Percentiles rank a stretch among this genome's conserved stretches.
Evolutionary conservation across 2,888 invertebrate genomes (phyloP).

Genomic region (Napeogenes sylphis): DNA sequence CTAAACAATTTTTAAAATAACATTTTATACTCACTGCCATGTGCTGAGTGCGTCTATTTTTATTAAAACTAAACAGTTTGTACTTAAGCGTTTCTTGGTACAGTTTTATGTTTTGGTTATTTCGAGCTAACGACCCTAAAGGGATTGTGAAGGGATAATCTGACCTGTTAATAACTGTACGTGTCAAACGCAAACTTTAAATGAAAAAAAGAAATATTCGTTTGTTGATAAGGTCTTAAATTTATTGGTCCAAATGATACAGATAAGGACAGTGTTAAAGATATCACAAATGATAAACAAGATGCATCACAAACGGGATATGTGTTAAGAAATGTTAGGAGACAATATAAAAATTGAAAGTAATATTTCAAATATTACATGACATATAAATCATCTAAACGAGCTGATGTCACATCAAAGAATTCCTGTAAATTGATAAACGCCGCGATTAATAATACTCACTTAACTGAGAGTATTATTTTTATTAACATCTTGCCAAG

Average conservation of each 20-base stretch:
- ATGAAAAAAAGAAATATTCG: no score
- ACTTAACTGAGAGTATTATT: conserved; percentile 36
- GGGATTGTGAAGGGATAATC: conserved; percentile 48
- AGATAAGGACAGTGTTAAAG: not conserved
- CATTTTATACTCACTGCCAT: conserved; percentile 34
- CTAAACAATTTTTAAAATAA: conserved; percentile 52
- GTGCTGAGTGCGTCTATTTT: conserved; percentile 64
- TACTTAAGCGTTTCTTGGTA: conserved; percentile 62
- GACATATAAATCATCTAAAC: conserved; percentile 14
- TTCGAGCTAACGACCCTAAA: conserved; percentile 47
- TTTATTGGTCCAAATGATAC: not conserved
- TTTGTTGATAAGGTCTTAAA: no score
- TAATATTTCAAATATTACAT: conserved; percentile 24
- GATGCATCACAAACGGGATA: conserved; percentile 10
- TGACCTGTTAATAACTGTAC: conserved; percentile 38
- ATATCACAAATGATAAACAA: conserved; percentile 14
- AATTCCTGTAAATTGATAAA: conserved; percentile 44
- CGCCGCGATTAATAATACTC: conserved; percentile 41
- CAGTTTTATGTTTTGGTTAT: conserved; percentile 57
- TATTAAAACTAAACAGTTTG: conserved; percentile 59
- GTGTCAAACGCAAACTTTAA: conserved; percentile 26
- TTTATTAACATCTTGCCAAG: conserved; percentile 16
- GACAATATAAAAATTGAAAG: conserved; percentile 24
- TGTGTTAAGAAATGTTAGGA: conserved; percentile 11
- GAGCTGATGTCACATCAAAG: conserved; percentile 50